These are phyloP conservation scores for Syngnathoides biaculeatus DNA, from an alignment of 2,113 vertebrate genomes.

Conservation along the genomic window DNA sequence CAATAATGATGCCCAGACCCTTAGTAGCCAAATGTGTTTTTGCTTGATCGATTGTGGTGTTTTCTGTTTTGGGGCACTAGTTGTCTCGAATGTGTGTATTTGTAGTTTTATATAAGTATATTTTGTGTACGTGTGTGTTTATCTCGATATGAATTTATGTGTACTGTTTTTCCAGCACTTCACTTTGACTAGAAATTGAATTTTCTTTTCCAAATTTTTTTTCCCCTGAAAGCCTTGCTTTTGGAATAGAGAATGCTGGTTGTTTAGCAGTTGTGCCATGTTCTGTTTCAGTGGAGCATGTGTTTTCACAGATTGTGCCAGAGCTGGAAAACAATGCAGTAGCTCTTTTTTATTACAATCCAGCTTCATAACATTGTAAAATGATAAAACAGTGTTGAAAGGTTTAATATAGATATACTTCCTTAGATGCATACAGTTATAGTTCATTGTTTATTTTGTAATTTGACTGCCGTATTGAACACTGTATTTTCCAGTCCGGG, in stretches of 20 bases:
- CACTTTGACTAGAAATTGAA: conserved; percentile 8
- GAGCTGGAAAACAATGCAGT: conserved; percentile 14
- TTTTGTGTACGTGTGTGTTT: conserved; percentile 11
- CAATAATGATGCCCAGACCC: conserved; percentile 20
- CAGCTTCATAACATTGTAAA: conserved; percentile 14
- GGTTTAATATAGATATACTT: conserved; percentile 7
- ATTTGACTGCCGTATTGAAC: conserved; percentile 5
- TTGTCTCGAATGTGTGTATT: conserved; percentile 23
- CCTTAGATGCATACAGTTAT: background rate
- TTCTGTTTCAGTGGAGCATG: conserved; percentile 32
- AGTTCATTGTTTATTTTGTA: conserved; percentile 11
- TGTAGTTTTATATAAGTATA: conserved; percentile 8
- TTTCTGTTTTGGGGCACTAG: conserved; percentile 31
- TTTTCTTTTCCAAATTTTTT: background rate
- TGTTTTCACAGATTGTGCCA: conserved; percentile 28
- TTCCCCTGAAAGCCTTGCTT: background rate
- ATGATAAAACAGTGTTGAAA: conserved; percentile 17
- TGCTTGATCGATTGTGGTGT: conserved; percentile 42
- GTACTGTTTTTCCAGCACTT: conserved; percentile 21
- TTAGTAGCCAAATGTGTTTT: conserved; percentile 33
- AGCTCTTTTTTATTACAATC: conserved; percentile 28
- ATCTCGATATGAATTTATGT: conserved; percentile 14
- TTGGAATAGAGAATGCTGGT: conserved; percentile 12
- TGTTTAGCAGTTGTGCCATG: conserved; percentile 25
- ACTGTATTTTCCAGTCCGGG: conserved; percentile 80